These are phyloP conservation scores for Leptoteleia sp. DNA, from an alignment of 1,140 invertebrate genomes.

Conservation along the genomic window DNA sequence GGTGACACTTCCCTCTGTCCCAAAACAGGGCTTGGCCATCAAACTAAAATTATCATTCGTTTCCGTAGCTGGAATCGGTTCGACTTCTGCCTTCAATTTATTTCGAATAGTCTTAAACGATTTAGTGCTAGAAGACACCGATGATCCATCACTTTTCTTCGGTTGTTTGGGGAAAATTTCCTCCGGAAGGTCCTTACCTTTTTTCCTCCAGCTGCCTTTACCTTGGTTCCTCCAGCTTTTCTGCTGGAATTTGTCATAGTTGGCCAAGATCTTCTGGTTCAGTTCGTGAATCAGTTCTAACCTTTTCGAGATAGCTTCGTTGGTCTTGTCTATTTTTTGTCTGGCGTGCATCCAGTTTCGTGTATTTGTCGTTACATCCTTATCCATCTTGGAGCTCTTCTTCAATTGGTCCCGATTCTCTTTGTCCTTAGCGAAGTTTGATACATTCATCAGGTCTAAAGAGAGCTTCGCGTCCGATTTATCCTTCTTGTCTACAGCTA, in stretches of 20 bases:
- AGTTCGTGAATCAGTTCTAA: constrained; percentile 77
- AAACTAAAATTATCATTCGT: constrained; percentile 73
- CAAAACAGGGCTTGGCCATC: constrained; percentile 61
- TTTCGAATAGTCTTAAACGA: constrained; percentile 29
- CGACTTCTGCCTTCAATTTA: constrained; percentile 38
- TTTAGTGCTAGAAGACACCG: constrained; percentile 51
- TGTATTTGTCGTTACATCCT: constrained; percentile 41
- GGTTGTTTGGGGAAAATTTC: constrained; percentile 45
- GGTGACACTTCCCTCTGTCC: constrained; percentile 31
- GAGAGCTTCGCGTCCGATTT: constrained; percentile 29
- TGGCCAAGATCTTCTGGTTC: constrained; percentile 77
- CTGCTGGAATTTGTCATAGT: constrained; percentile 76
- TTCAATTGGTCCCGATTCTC: constrained; percentile 41
- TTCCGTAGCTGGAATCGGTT: constrained; percentile 12
- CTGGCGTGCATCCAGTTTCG: constrained; percentile 69
- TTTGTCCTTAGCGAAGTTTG: constrained; percentile 63
- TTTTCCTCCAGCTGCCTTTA: constrained; percentile 54
- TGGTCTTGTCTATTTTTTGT: constrained; percentile 73
- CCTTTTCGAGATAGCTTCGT: constrained; percentile 77
- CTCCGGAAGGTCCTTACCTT: constrained; percentile 5
- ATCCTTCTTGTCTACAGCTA: too few relatives aligned
- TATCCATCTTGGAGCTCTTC: constrained; percentile 27
- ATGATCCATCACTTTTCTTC: constrained; percentile 56
- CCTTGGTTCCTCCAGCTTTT: constrained; percentile 65
- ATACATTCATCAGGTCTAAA: constrained; percentile 73